Evolutionary conservation across 2,888 invertebrate genomes (phyloP), one percentile per base, ranked within the genome.

Genomic region (Tortrix viridana): DNA sequence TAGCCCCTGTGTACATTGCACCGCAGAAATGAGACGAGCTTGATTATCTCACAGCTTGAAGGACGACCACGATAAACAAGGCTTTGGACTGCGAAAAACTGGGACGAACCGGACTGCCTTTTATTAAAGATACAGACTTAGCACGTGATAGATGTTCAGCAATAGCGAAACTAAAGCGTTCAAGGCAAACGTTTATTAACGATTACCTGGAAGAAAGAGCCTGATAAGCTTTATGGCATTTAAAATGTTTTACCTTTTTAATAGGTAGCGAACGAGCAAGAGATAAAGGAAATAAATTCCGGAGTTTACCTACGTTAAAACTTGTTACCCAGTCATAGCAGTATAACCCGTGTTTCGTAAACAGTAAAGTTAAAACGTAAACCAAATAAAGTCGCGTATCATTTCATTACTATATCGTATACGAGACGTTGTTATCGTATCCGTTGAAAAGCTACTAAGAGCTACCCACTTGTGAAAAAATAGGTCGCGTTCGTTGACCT

Each of bases 401-500:
- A 54, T 59, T 59, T 56, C 48, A 56, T 22, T 46, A 46, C 19
- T 20, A 26, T 46, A 38, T 26, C 16, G 50, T 62, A 50, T 14
- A 73, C 72, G 75, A 77, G 76, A 80, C 76, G 80, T 81, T 82
- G 82, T 82, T 81, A 74, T 79, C 81, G 81, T 85, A 83, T 84
- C 80, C 81, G 79, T 81, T 82, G 81, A 80, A 74, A 79, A 77
- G 12, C 32, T 12, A 76, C 72, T 77, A 80, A 82, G 84, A 82
- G 82, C 84, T 82, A 81, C 46, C 50, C 52, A 63, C 62, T 83
- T 78, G 70, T 79, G 74, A 80, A 83, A 79, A 88, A 86, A 88
- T 88, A 82, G 88, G 88, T 86, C 84, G 78, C 82, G 85, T 85
- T 80, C 85, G 81, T 75, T 76, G 86, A 84, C 82, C 85, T 73